Conservation (phyloP, 2,797 vertebrate genomes). For the Lacerta agilis region DNA sequence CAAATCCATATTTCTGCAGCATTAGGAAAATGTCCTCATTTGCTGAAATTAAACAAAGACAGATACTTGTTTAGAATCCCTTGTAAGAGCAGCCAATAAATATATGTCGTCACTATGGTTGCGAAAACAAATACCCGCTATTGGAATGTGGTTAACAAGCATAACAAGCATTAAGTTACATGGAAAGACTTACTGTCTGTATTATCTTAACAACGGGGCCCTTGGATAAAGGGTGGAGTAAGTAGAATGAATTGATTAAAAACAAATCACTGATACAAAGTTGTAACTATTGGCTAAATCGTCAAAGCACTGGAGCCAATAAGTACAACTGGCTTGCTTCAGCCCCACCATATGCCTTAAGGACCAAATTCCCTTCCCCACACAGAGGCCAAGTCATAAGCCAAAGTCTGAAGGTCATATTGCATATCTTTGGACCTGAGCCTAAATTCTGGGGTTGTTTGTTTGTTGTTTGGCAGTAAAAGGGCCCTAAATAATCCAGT, state of each 20-base stretch:
- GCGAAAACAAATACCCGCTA: slow-evolving; percentile 63
- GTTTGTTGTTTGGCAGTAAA: background rate
- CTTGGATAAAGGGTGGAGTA: slow-evolving; percentile 28
- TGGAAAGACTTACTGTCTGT: slow-evolving; percentile 48
- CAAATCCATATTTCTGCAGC: slow-evolving; percentile 46
- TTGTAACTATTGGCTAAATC: slow-evolving; percentile 44
- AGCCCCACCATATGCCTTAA: slow-evolving; percentile 31
- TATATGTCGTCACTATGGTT: slow-evolving; percentile 70
- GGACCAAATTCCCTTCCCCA: background rate
- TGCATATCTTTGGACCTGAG: background rate
- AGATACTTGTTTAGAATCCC: slow-evolving; percentile 57
- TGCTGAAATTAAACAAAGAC: slow-evolving; percentile 57
- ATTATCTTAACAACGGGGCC: slow-evolving; percentile 39
- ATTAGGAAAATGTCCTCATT: slow-evolving; percentile 39
- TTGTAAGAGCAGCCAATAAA: slow-evolving; percentile 58
- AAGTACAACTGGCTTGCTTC: slow-evolving; percentile 29
- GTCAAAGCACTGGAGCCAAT: slow-evolving; percentile 25
- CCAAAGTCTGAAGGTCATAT: slow-evolving; percentile 6
- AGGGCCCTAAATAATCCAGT: background rate
- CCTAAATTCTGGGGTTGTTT: slow-evolving; percentile 2
- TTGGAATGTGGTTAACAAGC: slow-evolving; percentile 47
- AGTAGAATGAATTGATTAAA: slow-evolving; percentile 40
- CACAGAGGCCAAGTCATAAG: slow-evolving; percentile 2
- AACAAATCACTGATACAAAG: slow-evolving; percentile 22
- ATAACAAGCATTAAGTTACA: slow-evolving; percentile 44